Conservation (phyloP, 2,888 invertebrate genomes). For the Pediacus dermestoides region DNA sequence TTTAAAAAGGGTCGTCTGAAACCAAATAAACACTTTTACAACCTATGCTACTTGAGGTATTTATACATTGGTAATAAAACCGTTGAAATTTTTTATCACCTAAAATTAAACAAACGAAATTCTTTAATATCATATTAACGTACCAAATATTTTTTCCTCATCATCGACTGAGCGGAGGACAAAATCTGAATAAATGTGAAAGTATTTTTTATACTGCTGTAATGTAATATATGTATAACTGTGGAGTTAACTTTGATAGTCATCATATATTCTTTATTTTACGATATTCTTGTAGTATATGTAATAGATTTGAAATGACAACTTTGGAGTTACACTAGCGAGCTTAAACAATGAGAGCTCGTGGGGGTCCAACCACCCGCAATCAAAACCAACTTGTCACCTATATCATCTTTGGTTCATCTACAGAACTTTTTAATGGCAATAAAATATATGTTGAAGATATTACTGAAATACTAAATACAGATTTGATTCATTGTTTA, state of each 20-base stretch:
- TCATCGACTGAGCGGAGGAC: too few relatives aligned
- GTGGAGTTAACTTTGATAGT: slow-evolving; percentile 25
- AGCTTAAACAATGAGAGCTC: slow-evolving; percentile 23
- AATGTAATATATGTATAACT: slow-evolving; percentile 22
- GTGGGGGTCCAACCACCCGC: slow-evolving; percentile 23
- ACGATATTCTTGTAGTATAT: slow-evolving; percentile 20
- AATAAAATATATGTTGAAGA: neutral
- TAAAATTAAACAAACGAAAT: too few relatives aligned
- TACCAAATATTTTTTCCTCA: too few relatives aligned
- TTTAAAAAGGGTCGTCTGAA: too few relatives aligned
- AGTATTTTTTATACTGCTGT: slow-evolving; percentile 19
- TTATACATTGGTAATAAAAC: slow-evolving; percentile 26
- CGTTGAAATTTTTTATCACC: slow-evolving; percentile 24
- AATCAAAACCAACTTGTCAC: slow-evolving; percentile 23
- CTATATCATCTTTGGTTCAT: slow-evolving; percentile 21
- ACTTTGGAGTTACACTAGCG: slow-evolving; percentile 21
- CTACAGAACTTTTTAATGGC: too few relatives aligned
- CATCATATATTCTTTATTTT: slow-evolving; percentile 28
- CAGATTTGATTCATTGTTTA: too few relatives aligned
- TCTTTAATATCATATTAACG: too few relatives aligned
- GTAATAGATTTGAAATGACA: slow-evolving; percentile 21
- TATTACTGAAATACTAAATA: too few relatives aligned
- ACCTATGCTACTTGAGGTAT: slow-evolving; percentile 25
- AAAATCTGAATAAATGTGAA: too few relatives aligned
- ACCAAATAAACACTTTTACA: too few relatives aligned